Evolutionary conservation across 2,888 invertebrate species (phyloP), one percentile per base, ranked within the genome.

Genomic region (Mesorhabditis spiculigera): DNA sequence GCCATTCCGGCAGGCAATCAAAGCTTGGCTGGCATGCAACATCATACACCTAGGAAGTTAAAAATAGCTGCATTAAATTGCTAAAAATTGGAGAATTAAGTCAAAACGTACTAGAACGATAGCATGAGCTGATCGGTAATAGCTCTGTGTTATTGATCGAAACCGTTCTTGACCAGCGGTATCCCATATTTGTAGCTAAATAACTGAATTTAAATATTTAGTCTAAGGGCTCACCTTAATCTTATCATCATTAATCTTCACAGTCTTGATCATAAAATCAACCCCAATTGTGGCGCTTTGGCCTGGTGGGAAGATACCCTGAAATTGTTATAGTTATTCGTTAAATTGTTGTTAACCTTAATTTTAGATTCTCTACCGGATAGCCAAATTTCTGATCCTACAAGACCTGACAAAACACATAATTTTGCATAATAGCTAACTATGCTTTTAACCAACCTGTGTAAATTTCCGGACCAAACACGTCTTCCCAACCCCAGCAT

Each of bases 221-320:
- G n/a, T 50, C 16, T n/a, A 10, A 45, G 58, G 43, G 50, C 74
- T 75, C 75, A 88, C 88, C 84, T 88, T 88, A 45, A 88, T 86
- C 83, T 87, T 88, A 68, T 88, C 88, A 65, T 87, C 87, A 72
- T 86, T 95, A 71, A 97, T 93, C 90, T 95, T 95, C 6, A 97
- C 94, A 68, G 95, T 95, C 89, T 97, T 97, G 75, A 97, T 96
- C 95, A 97, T 95, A 87, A 97, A 97, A 90, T 97, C 97, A 43
- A 97, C 96, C 71, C 96, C 96, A 84, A 97, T 97, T 4, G 96
- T 97, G 70, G 96, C 96, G 80, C 95, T 95, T 89, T 97, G 96
- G 13, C 96, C 96, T 45, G 95, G 95, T 68, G 96, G 96, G 88
- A 97, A 97, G 66, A 96, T 89, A 4, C 96, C 96, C 91, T 91